Base-by-base conservation (phyloP, 1,140 invertebrate species). In the Apolygus lucorum region DNA sequence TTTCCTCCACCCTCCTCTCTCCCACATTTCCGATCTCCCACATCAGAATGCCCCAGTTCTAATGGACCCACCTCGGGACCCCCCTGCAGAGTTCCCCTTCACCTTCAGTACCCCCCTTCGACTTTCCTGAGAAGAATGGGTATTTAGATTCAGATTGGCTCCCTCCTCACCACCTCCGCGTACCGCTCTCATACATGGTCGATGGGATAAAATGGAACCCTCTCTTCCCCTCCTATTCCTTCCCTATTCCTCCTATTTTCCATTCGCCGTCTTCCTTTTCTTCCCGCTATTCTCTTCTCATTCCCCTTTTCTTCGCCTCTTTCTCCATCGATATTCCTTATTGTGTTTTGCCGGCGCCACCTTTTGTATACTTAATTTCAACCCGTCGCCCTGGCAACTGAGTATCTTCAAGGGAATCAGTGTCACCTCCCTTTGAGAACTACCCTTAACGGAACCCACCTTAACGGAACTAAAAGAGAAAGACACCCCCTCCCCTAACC, bases 81-180 rank as follows among this genome's bases (percentile, higher is more conserved):
- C 49, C 49, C 49, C 49, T 13, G 49, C 49, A 52, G 49, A 52
- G 13, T n/a, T 52, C 49, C 25, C 59, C 25, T 26, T 63, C 21
- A 11, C 59, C 21, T 26, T 63, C 59, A 13, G 13, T 63, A 8
- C 25, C 59, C 25, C 59, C 21, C 59, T 4, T 26, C 25, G n/a
- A 52, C 49, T 52, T n/a, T 52, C 49, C 49, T 52, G 49, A 63
- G 25, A 26, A 26, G 59, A 26, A 21, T 22, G 59, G 68, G 69
- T 67, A 63, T 71, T 72, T 64, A 69, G 63, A 26, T 52, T 74
- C 74, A 73, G 70, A 70, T 72, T 68, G 71, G 52, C 72, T 69
- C 73, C 70, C 71, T 70, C 73, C 71, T 65, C 67, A 73, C 27
- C 70, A 68, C 65, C 71, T 69, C 68, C 28, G 17, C 34, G 17